These are phyloP conservation scores for Sphaerodactylus townsendi DNA, from an alignment of 2,113 vertebrate genomes.

Conservation along the genomic window DNA sequence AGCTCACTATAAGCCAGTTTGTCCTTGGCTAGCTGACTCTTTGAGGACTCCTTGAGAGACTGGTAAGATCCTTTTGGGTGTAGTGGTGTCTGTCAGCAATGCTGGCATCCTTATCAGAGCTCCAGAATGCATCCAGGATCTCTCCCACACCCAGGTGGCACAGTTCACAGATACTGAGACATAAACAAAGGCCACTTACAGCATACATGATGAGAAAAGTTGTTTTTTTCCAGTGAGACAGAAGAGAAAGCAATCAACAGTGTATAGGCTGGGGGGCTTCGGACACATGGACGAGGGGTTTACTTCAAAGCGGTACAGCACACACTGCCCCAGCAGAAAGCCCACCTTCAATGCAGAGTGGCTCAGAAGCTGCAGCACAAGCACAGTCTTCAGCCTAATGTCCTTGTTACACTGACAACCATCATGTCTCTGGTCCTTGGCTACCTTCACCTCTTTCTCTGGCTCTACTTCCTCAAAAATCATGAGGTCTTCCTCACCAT, in stretches of 20 bases:
- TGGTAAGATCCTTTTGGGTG: conserved; percentile 75
- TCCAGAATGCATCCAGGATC: conserved; percentile 78
- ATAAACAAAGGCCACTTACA: conserved; percentile 83
- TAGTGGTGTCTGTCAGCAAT: not conserved
- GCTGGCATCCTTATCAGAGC: accelerated
- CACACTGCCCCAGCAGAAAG: conserved; percentile 87
- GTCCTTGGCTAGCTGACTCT: conserved; percentile 52
- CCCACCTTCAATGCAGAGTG: conserved; percentile 78
- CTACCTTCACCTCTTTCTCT: conserved; percentile 72
- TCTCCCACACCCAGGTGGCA: conserved; percentile 81
- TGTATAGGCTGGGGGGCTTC: conserved; percentile 85
- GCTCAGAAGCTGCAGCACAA: conserved; percentile 82
- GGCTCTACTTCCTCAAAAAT: conserved; percentile 82
- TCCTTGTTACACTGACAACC: conserved; percentile 83
- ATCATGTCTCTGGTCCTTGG: conserved; percentile 70
- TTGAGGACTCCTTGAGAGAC: conserved; percentile 67
- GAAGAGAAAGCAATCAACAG: conserved; percentile 88
- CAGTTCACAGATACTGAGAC: conserved; percentile 85
- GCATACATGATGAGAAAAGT: conserved; percentile 91
- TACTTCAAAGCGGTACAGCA: conserved; percentile 84
- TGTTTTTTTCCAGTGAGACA: conserved; percentile 89
- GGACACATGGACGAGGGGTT: conserved; percentile 80
- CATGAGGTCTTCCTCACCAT: conserved; percentile 88
- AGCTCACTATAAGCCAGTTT: conserved; percentile 72
- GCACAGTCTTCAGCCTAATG: conserved; percentile 87